Base-by-base conservation (phyloP, 2,888 invertebrate genomes). In the Eupeodes luniger region DNA sequence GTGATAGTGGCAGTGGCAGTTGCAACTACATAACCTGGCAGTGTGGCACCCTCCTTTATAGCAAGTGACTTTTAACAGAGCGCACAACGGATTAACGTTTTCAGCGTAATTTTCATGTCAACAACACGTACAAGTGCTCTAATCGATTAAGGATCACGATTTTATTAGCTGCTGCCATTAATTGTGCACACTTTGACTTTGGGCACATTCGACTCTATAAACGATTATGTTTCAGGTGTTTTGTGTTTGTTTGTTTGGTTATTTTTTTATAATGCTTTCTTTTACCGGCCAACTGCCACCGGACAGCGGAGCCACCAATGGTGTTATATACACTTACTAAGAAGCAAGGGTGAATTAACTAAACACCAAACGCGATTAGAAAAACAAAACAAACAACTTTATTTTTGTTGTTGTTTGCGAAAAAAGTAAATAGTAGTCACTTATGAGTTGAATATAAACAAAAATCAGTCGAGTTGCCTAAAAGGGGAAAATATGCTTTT, bases 101-200 rank as follows among this genome's bases (percentile, higher is more conserved):
- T 84, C 78, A 85, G 69, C 85, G 72, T 88, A 85, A 88, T 85
- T 77, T 85, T 81, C 88, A 85, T 88, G 85, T 88, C 85, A 88
- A 88, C 88, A 88, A 85, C 88, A 88, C 88, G 88, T 88, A 88
- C 88, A 85, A 85, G 88, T 88, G 85, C 88, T 88, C 78, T 88
- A 88, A 88, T 88, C 88, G 88, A 88, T 88, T 88, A 85, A 88
- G 85, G 85, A 88, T 85, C 81, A 81, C 77, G 81, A 85, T 88
- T 88, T 88, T 88, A 88, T 88, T 85, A 88, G 88, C 85, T 85
- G 88, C 85, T 88, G 85, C 81, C 85, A 88, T 88, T 88, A 88
- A 88, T 88, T 88, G 81, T 85, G 85, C 85, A 81, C 88, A 88
- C 88, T 88, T 88, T 85, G 64, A 88, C 88, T 88, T 88, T 85